Evolutionary conservation across 2,888 invertebrate genomes (phyloP).

Genomic region (Furcula furcula): DNA sequence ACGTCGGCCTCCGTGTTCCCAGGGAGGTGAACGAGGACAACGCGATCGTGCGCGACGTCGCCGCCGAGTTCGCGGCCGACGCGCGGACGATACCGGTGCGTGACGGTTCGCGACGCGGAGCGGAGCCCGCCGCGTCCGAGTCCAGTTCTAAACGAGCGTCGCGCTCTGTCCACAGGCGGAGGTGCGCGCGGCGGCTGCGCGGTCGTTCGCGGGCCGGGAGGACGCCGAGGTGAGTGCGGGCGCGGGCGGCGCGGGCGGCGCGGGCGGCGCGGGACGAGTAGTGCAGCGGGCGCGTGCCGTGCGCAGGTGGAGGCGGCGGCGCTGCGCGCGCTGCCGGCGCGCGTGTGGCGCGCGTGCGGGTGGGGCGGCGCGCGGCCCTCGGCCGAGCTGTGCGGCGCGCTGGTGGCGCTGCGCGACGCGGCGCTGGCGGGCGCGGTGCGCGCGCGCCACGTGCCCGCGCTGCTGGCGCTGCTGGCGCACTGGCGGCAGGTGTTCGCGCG

Average conservation of each 20-base stretch:
- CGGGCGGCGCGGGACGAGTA: conserved; percentile 4
- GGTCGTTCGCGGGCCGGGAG: conserved; percentile 23
- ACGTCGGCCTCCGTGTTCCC: conserved; percentile 23
- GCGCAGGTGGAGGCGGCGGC: conserved; percentile 24
- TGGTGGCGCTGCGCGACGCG: conserved; percentile 85
- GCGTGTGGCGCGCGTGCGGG: conserved; percentile 64
- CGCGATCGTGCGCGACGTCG: conserved; percentile 84
- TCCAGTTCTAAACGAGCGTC: not conserved
- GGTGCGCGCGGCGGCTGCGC: conserved; percentile 23
- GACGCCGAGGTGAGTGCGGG: conserved; percentile 45
- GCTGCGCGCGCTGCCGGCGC: conserved; percentile 28
- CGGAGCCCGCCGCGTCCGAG: not conserved
- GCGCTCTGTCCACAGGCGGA: conserved; percentile 13
- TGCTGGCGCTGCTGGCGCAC: conserved; percentile 82
- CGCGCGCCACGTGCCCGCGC: conserved; percentile 80
- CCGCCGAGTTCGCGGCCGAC: conserved; percentile 83
- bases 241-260: conserved; percentile 22
- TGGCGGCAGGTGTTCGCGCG: too few relatives aligned
- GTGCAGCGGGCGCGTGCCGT: conserved; percentile 43
- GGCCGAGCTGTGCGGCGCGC: conserved; percentile 84
- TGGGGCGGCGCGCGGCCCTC: conserved; percentile 61
- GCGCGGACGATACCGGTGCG: conserved; percentile 73
- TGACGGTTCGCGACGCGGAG: too few relatives aligned
- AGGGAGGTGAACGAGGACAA: conserved; percentile 91
- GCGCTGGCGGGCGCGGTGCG: conserved; percentile 84